Conservation (phyloP, 2,888 invertebrate genomes). For the Sarcophaga carnaria region DNA sequence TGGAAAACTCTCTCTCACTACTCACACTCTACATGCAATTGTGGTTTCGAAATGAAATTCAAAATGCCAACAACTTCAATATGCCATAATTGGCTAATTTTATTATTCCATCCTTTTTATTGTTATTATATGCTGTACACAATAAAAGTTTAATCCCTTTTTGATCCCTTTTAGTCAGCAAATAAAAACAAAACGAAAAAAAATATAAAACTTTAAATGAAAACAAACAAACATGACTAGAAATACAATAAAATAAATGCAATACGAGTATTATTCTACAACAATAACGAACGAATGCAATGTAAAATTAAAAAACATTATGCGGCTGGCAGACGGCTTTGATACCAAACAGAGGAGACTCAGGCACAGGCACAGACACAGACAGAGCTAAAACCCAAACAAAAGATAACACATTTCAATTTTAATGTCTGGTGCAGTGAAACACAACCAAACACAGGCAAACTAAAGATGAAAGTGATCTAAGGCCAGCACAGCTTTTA, state of each 20-base stretch:
- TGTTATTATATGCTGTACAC: slow-evolving; percentile 29
- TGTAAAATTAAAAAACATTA: slow-evolving; percentile 68
- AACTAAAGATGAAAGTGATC: not conserved
- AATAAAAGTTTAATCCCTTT: slow-evolving; percentile 53
- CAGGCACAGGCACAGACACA: not conserved
- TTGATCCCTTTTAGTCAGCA: slow-evolving; percentile 29
- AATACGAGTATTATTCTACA: slow-evolving; percentile 37
- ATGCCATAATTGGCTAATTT: slow-evolving; percentile 37
- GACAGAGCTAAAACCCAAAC: not conserved
- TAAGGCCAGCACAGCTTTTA: not conserved
- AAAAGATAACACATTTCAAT: slow-evolving; percentile 62
- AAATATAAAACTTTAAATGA: not conserved
- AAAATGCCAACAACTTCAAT: slow-evolving; percentile 13
- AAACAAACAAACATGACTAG: slow-evolving; percentile 6
- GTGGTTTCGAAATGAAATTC: not conserved
- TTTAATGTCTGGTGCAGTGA: slow-evolving; percentile 60
- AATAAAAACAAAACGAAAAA: not conserved
- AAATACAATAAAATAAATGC: not conserved
- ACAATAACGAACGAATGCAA: slow-evolving; percentile 57
- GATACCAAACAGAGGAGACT: slow-evolving; percentile 14
- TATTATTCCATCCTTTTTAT: not conserved
- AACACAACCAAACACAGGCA: slow-evolving; percentile 45
- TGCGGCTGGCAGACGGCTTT: slow-evolving; percentile 57
- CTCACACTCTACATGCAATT: too few relatives aligned
- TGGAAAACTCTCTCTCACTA: not conserved